Evolutionary conservation across 2,113 vertebrate species (phyloP).

Genomic region (Trogon melanurus): DNA sequence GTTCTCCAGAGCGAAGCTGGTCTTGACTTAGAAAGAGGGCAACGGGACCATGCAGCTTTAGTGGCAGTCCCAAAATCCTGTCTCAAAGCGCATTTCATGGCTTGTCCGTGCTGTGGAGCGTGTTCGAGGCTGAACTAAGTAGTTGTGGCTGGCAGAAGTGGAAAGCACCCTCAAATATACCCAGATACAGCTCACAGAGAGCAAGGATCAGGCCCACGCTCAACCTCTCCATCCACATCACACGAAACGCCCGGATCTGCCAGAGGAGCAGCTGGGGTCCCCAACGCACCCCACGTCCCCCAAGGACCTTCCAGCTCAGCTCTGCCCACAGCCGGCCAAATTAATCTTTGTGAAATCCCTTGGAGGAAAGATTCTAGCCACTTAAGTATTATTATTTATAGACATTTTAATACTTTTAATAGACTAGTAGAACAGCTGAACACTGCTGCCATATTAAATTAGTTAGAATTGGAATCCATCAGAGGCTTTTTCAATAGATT

Average conservation of each 20-base stretch:
- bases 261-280: not conserved
- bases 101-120: not conserved
- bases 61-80: not conserved
- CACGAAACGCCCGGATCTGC: not conserved
- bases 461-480: constrained; percentile 4
- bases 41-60: fast-evolving
- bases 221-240: not conserved
- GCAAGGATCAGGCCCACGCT: not conserved
- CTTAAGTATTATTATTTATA: constrained; percentile 18
- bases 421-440: not conserved
- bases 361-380: not conserved
- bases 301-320: not conserved
- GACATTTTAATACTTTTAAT: not conserved
- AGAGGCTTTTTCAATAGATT: constrained; percentile 6
- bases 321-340: not conserved
- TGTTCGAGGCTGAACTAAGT: fast-evolving
- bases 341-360: not conserved
- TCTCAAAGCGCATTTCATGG: not conserved
- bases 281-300: not conserved
- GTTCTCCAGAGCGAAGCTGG: not conserved
- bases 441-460: constrained; percentile 18
- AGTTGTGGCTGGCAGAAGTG: not conserved
- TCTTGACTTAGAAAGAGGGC: fast-evolving
- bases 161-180: fast-evolving
- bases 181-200: not conserved